Base-by-base conservation (phyloP, 2,113 vertebrate species). In the Macquaria australasica region DNA sequence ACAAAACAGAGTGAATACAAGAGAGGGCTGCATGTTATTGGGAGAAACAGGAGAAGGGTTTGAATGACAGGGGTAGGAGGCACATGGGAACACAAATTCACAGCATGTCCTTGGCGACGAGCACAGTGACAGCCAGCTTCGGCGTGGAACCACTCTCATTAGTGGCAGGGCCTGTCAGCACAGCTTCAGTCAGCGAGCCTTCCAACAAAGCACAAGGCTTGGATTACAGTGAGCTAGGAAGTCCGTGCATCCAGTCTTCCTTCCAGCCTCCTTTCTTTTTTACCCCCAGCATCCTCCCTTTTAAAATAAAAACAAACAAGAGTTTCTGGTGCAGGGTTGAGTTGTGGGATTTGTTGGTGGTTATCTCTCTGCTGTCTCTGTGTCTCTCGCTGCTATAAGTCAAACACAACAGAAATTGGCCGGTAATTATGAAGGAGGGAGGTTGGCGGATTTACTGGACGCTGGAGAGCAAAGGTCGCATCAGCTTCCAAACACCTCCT, bases 131-230 rank as follows among this genome's bases (percentile, higher is more conserved):
- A 69, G 68, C n/a, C 70, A 12, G 77, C 69, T 81, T 71, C 16
- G 10, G 66, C n/a, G 16, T 23, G 58, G 66, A 72, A 50, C 41
- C 37, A 7, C 39, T 76, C 83, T 88, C 76, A 84, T 93, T 87
- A 89, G 88, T 8, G 55, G 56, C 82, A 50, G 77, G 50, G 67
- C 66, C 82, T 87, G 87, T 88, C 91, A 83, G 70, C 79, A 20
- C 8, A 8, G 41, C 72, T 84, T 60, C 81, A 64, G 56, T 79
- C 84, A 83, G 51, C 25, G 8, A 67, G 63, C 77, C 3, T 9
- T 79, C 84, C 50, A 62, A 43, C 48, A 28, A 62, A 50, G 63
- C 62, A 10, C 28, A 23, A 45, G 56, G 62, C 34, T 71, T 53
- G 66, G 79, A 79, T 85, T 73, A 69, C 39, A 83, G 39, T n/a